A percentile compares a stretch with the other conserved stretches of the same genome.
phyloP scores from a whole-genome alignment of 2,888 invertebrate genomes.

The Lycaena phlaeas region DNA sequence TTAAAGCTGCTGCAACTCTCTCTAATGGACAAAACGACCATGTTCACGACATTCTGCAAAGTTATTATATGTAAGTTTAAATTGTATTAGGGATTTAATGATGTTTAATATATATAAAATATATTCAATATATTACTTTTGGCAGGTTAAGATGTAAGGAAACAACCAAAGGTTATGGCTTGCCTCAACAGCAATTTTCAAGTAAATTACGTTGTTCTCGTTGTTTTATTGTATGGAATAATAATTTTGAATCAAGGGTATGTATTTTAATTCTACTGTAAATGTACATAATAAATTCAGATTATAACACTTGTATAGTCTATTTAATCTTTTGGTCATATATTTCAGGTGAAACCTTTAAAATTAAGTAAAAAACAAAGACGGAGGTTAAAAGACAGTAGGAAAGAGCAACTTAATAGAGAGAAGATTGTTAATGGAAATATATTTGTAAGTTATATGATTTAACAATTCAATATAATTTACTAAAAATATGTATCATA shows the following conservation, averaged over 20 bases:
- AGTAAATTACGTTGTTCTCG: conserved; percentile 38
- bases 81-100: too few relatives aligned
- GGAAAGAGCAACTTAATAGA: conserved; percentile 21
- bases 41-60: conserved; percentile 33
- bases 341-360: conserved; percentile 37
- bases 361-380: conserved; percentile 40
- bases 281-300: too few relatives aligned
- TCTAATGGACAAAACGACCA: conserved; percentile 23
- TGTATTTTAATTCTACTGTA: too few relatives aligned
- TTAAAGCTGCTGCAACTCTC: conserved; percentile 35
- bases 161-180: conserved; percentile 36
- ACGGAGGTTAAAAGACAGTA: conserved; percentile 29
- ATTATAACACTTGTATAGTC: too few relatives aligned
- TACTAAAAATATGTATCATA: too few relatives aligned
- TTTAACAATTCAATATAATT: too few relatives aligned
- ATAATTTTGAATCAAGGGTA: conserved; percentile 34
- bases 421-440: conserved; percentile 34
- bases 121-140: background rate
- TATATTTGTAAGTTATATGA: conserved; percentile 47
- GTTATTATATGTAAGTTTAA: conserved; percentile 54
- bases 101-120: background rate
- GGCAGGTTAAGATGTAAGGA: conserved; percentile 49
- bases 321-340: too few relatives aligned
- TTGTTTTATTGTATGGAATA: conserved; percentile 49
- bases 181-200: conserved; percentile 49